Evolutionary conservation across 2,797 vertebrate genomes (phyloP).

Genomic region (Phalloptychus januarius): DNA sequence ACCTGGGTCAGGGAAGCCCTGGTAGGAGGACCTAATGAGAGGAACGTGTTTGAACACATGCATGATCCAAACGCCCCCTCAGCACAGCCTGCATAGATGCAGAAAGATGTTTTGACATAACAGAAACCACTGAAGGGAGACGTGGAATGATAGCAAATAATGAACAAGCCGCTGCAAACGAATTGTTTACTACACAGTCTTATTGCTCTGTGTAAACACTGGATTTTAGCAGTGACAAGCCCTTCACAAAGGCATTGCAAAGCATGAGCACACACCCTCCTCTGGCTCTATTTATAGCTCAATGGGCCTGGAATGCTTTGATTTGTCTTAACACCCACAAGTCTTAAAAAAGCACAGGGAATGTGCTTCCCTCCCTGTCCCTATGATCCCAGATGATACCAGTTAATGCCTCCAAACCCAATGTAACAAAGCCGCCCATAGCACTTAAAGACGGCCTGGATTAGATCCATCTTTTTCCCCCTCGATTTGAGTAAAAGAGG

Average conservation of each 20-base stretch:
- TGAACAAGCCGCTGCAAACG: conserved; percentile 21
- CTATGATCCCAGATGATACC: conserved; percentile 52
- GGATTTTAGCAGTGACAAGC: conserved; percentile 62
- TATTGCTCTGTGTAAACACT: conserved; percentile 60
- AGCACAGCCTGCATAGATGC: conserved; percentile 9
- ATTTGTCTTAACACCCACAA: conserved; percentile 63
- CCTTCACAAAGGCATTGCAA: conserved; percentile 54
- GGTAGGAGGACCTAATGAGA: background rate
- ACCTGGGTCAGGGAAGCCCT: conserved; percentile 40
- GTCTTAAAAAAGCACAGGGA: conserved; percentile 55
- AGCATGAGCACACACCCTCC: conserved; percentile 71
- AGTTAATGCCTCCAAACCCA: conserved; percentile 42
- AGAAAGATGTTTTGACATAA: conserved; percentile 36
- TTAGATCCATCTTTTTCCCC: conserved; percentile 13
- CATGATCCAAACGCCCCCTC: background rate
- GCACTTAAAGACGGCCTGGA: conserved; percentile 18
- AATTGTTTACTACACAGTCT: conserved; percentile 57
- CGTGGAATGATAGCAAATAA: conserved; percentile 18
- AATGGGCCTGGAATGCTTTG: conserved; percentile 67
- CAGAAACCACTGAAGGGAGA: conserved; percentile 35
- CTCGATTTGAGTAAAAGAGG: conserved; percentile 3
- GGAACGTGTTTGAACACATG: background rate
- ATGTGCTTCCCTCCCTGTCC: conserved; percentile 54
- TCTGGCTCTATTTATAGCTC: conserved; percentile 74
- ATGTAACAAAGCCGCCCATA: conserved; percentile 17